Base-by-base conservation (phyloP, 2,113 vertebrate genomes). In the Phalacrocorax pelagicus region DNA sequence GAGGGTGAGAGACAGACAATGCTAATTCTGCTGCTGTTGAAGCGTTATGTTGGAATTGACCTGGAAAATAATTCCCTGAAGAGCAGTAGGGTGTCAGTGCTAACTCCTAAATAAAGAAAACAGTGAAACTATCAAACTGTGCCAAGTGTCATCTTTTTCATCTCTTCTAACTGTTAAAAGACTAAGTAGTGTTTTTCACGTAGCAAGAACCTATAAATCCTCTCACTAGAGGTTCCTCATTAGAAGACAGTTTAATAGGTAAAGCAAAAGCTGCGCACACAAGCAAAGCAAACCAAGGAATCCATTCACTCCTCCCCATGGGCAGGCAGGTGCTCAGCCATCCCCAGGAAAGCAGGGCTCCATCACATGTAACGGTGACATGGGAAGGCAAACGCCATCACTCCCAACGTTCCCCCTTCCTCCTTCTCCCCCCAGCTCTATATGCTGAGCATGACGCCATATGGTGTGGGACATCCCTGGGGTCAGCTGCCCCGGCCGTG, bases 31-130 rank as follows among this genome's bases (percentile, higher is more conserved):
- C 81, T 80, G 70, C 90, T 3, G 26, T 46, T 73, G 84, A 94
- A 94, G 74, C 54, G 67, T 73, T 42, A 96, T 30, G 30, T 91
- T 94, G 74, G 86, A 96, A 94, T 1, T 92, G 95, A 95, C 96
- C 92, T 95, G 91, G 89, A 96, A 96, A 96, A 94, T 88, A 86
- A 90, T 63, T 94, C 93, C 84, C 82, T 91, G 74, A 91, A 90
- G 90, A 91, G 92, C 89, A 91, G 54, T 65, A 92, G 81, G 74
- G 87, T 92, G 78, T 97, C 85, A 92, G 51, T 81, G 84, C 36
- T 9, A 91, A 80, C 59, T 86, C 81, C 55, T 69, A 92, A 88
- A 86, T 67, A 92, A 87, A 90, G 82, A 74, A 92, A 96, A 82
- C 66, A 92, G 73, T 34, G 89, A 62, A 92, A 92, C 73, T 85